These are phyloP conservation scores for Diorhabda carinulata DNA, from an alignment of 1,140 invertebrate species.

Conservation along the genomic window DNA sequence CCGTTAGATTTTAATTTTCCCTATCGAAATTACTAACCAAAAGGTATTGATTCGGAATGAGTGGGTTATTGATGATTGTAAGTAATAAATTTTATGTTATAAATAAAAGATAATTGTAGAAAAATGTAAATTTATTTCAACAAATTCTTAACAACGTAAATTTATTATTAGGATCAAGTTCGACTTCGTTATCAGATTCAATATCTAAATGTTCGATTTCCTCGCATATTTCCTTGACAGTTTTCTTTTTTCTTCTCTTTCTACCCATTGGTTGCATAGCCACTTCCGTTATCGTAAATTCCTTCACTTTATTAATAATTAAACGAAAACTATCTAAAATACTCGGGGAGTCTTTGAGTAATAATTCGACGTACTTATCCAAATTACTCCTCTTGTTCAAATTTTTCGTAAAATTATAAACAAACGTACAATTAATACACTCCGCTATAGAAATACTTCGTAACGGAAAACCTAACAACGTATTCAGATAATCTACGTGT, in stretches of 20 bases:
- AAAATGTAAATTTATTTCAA: constrained; percentile 1
- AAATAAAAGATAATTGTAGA: neutral
- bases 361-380: constrained; percentile 25
- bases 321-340: constrained; percentile 24
- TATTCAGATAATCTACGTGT: constrained; percentile 61
- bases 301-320: constrained; percentile 17
- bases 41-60: too few relatives aligned
- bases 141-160: constrained; percentile 8
- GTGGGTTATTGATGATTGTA: too few relatives aligned
- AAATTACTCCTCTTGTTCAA: constrained; percentile 34
- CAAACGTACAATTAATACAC: constrained; percentile 66
- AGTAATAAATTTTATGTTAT: too few relatives aligned
- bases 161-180: constrained; percentile 19
- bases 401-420: constrained; percentile 61
- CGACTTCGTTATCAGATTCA: constrained; percentile 4
- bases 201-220: neutral
- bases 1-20: too few relatives aligned
- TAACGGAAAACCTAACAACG: constrained; percentile 56
- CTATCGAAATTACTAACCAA: too few relatives aligned
- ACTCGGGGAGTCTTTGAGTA: constrained; percentile 27
- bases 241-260: constrained; percentile 13
- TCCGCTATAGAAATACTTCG: constrained; percentile 52
- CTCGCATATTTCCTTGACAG: neutral
- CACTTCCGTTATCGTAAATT: neutral
- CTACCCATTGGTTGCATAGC: neutral